phyloP scores from a whole-genome alignment of 2,888 invertebrate species.

The Cephus rjabovi region DNA sequence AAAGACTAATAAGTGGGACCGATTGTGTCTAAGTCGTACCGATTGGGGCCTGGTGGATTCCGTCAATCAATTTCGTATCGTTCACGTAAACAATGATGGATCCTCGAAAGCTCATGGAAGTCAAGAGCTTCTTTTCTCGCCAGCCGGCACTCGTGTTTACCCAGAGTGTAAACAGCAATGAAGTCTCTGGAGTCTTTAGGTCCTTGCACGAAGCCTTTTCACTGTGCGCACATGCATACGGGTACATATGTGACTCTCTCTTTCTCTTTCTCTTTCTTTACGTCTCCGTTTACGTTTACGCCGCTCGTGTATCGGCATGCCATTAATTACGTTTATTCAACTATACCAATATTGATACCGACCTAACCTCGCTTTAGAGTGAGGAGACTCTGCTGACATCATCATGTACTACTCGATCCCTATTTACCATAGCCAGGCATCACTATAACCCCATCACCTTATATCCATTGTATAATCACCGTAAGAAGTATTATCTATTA shows the following conservation, averaged over 20 bases:
- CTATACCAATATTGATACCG: constrained; percentile 46
- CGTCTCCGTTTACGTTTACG: constrained; percentile 18
- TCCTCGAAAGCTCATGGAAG: neutral
- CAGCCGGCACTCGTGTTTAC: neutral
- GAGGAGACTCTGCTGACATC: neutral
- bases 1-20: neutral
- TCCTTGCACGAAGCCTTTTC: neutral
- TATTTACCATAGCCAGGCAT: neutral
- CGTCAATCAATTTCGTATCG: neutral
- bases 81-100: neutral
- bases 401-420: neutral
- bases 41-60: neutral
- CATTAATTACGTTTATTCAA: constrained; percentile 53
- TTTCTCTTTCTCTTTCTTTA: constrained; percentile 11
- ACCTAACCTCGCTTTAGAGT: constrained; percentile 28
- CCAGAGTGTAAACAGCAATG: neutral
- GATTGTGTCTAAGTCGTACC: neutral
- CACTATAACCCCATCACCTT: neutral
- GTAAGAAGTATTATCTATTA: neutral
- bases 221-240: neutral
- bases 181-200: neutral
- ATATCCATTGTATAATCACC: neutral
- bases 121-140: neutral
- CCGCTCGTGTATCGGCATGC: constrained; percentile 17
- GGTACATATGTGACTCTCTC: neutral